These are phyloP conservation scores for Atopsyche davidsoni DNA, from an alignment of 1,140 invertebrate genomes.

Conservation along the genomic window DNA sequence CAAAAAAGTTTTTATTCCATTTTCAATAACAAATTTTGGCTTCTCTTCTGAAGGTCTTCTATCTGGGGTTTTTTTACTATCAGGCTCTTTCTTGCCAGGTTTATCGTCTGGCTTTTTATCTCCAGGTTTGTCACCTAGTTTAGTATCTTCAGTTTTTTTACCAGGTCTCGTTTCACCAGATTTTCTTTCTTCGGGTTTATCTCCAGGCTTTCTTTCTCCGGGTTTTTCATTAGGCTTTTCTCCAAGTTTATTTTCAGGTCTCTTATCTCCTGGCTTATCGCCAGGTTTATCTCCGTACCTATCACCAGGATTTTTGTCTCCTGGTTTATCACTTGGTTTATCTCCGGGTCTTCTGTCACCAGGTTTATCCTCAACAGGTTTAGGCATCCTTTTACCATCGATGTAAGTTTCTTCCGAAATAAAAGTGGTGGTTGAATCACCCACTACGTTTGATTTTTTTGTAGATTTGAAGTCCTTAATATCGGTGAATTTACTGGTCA, in stretches of 20 bases:
- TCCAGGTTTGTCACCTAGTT: background rate
- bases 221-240: constrained; percentile 5
- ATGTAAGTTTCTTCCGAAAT: constrained; percentile 5
- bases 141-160: background rate
- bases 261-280: constrained; percentile 10
- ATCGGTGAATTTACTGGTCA: constrained; percentile 3
- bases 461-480: background rate
- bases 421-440: constrained; percentile 1
- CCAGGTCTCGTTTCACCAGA: background rate
- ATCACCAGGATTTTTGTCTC: background rate
- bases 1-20: constrained; percentile 15
- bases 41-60: background rate
- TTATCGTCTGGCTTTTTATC: constrained; percentile 4
- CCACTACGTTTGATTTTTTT: background rate
- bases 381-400: too few relatives aligned
- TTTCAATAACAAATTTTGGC: constrained; percentile 7
- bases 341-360: constrained; percentile 4
- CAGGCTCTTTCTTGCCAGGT: background rate
- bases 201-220: background rate
- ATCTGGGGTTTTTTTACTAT: background rate
- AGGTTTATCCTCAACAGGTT: background rate
- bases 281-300: background rate
- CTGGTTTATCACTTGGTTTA: constrained; percentile 2
- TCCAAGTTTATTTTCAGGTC: background rate
- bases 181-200: constrained; percentile 3